These are phyloP conservation scores for Eristalinus sepulchralis DNA, from an alignment of 2,888 invertebrate genomes.

Conservation along the genomic window DNA sequence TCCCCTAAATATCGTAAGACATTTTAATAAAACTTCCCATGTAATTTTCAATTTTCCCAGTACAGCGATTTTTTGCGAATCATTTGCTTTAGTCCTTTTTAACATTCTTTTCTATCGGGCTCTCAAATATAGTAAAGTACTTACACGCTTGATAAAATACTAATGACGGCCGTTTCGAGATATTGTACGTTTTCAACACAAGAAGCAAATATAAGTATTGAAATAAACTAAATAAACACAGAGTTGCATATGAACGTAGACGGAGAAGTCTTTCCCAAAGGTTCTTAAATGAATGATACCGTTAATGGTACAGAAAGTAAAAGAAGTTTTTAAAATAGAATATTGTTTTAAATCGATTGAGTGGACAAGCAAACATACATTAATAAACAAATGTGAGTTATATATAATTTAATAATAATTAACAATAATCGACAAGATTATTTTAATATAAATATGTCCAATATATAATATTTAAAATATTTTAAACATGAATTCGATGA, in stretches of 20 bases:
- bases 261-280: conserved; percentile 1
- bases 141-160: too few relatives aligned
- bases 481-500: too few relatives aligned
- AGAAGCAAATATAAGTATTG: too few relatives aligned
- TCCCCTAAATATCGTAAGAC: conserved; percentile 4
- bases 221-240: too few relatives aligned
- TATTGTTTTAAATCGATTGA: conserved; percentile 17
- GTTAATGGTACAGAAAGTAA: not conserved
- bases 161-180: too few relatives aligned
- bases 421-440: too few relatives aligned
- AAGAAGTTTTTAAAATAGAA: conserved; percentile 10
- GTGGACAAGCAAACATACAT: conserved; percentile 28
- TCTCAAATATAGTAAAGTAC: not conserved
- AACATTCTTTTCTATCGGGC: not conserved
- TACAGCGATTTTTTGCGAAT: conserved; percentile 31
- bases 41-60: conserved; percentile 55
- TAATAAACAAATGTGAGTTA: too few relatives aligned
- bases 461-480: too few relatives aligned
- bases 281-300: conserved; percentile 37
- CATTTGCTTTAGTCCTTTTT: conserved; percentile 37
- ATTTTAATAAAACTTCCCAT: conserved; percentile 41
- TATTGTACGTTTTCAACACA: too few relatives aligned
- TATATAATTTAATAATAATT: too few relatives aligned
- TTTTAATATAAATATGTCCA: too few relatives aligned
- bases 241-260: not conserved